Evolutionary conservation across 1,140 invertebrate species (phyloP).

Genomic region (Physella acuta): DNA sequence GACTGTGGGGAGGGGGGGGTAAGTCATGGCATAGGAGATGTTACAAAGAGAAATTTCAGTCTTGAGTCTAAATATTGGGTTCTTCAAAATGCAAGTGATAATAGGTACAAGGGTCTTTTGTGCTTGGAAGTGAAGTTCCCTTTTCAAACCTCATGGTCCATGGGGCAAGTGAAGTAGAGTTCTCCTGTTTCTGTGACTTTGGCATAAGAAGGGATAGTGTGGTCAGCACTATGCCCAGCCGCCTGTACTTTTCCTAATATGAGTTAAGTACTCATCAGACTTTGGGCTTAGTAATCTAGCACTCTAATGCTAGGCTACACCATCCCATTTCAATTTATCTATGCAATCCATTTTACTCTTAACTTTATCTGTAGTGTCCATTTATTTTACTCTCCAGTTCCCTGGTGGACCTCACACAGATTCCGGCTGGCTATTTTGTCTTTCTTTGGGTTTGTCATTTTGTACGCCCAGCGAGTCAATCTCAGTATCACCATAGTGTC

Average conservation of each 20-base stretch:
- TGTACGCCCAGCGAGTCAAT: conserved; percentile 70
- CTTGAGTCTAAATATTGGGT: not conserved
- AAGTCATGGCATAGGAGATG: too few species aligned
- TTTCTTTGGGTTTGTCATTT: conserved; percentile 48
- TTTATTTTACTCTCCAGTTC: conserved; percentile 34
- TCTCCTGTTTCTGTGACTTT: too few species aligned
- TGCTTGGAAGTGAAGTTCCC: too few species aligned
- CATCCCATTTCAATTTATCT: not conserved
- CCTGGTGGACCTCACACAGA: conserved; percentile 52
- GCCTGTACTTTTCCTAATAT: too few species aligned
- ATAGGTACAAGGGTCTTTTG: not conserved
- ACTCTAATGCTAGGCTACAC: not conserved
- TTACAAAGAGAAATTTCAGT: too few species aligned
- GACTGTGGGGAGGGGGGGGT: too few species aligned
- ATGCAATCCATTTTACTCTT: not conserved
- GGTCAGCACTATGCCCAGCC: too few species aligned
- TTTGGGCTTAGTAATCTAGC: too few species aligned
- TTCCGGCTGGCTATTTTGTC: conserved; percentile 42
- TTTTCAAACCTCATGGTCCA: too few species aligned
- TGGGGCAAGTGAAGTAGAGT: too few species aligned
- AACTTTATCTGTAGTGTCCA: not conserved
- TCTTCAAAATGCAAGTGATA: not conserved
- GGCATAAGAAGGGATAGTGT: too few species aligned
- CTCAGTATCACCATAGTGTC: conserved; percentile 86
- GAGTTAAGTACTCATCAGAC: too few species aligned